A percentile compares a stretch with the other conserved stretches of the same genome.
phyloP scores from a whole-genome alignment of 1,140 invertebrate species.

The Drosophila watanabei region DNA sequence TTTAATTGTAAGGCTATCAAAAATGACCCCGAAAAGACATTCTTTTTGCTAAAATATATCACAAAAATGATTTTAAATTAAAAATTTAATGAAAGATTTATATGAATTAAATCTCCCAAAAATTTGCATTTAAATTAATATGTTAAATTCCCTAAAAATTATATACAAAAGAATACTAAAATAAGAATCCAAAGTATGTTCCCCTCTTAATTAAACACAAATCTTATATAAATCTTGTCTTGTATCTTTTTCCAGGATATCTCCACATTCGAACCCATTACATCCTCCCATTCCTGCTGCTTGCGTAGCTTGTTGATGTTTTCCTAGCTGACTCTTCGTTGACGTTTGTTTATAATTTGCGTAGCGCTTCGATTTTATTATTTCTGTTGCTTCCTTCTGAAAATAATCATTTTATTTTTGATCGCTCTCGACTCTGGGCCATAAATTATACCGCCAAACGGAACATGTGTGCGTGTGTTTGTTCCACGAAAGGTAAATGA shows the following conservation, averaged over 20 bases:
- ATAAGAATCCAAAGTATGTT: no score
- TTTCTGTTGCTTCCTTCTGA: conserved; percentile 50
- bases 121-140: no score
- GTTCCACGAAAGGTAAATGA: conserved; percentile 39
- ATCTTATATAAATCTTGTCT: no score
- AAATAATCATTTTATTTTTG: conserved; percentile 74
- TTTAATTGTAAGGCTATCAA: no score
- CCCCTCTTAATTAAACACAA: no score
- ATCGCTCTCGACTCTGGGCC: conserved; percentile 53
- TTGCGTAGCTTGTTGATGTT: conserved; percentile 51
- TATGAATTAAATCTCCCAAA: no score
- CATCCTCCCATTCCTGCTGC: background rate
- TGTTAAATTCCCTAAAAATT: no score
- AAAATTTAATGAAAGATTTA: no score
- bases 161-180: no score
- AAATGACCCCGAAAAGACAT: no score
- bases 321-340: conserved; percentile 46
- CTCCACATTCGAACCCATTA: background rate
- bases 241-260: conserved; percentile 11
- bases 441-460: conserved; percentile 65
- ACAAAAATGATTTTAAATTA: no score
- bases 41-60: no score
- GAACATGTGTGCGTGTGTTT: conserved; percentile 41
- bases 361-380: conserved; percentile 47
- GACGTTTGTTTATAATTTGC: conserved; percentile 71